Base-by-base conservation (phyloP, 2,888 invertebrate species). In the Dynastes hyllus region DNA sequence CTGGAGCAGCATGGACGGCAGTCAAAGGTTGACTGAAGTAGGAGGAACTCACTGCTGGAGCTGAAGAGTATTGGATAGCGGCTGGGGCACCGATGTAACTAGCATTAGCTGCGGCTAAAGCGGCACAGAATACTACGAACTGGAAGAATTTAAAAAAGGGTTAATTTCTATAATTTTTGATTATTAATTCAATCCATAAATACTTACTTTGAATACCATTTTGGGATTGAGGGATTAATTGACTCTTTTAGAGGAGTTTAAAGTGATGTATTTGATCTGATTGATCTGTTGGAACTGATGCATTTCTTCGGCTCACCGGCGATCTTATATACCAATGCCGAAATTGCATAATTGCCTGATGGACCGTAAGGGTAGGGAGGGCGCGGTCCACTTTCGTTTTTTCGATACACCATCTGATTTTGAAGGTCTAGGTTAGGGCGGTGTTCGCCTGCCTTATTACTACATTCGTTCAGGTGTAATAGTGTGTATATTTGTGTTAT, bases 61-160 rank as follows among this genome's bases (percentile, higher is more conserved):
- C 85, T 66, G 85, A 83, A 55, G 84, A 85, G 76, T 85, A 85
- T 67, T 87, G 82, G 83, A 90, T 85, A 22, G 85, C 83, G 16
- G 85, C 83, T 75, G 85, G 85, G n/a, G 85, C 88, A 67, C 89
- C 86, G 22, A 93, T 86, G 84, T 91, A 86, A 81, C 93, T 93
- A 78, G 93, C 93, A 86, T 91, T 91, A 85, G 91, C 92, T 82
- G 91, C 90, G 84, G 92, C 91, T 88, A 92, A 90, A 84, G 91
- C 89, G 86, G 92, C 91, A 86, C 91, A 89, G 85, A 93, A 88
- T 77, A 92, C 87, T 66, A 73, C 27, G 66, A 78, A 40, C 76
- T 76, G 27, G 5, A 67, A 76, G 27, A 65, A 11, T 11, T 8
- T 37, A 75, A 51, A 75, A 78, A 45, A 6, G 22, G 1, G 6